Evolutionary conservation across 2,113 vertebrate genomes (phyloP).

Genomic region (Phaethornis superciliosus): DNA sequence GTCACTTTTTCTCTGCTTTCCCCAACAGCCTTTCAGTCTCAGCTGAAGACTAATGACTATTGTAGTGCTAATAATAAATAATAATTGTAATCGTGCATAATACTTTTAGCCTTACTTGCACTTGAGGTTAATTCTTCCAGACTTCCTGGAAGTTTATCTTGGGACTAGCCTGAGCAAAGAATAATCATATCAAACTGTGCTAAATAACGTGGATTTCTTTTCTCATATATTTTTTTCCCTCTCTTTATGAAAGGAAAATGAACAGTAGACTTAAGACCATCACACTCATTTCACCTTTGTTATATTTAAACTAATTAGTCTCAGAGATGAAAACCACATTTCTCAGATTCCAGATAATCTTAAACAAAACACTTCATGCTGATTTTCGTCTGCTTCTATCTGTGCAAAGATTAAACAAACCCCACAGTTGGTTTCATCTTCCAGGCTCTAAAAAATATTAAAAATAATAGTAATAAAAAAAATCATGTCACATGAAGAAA

Average conservation of each 20-base stretch:
- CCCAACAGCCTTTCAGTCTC: not conserved
- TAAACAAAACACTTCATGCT: conserved; percentile 60
- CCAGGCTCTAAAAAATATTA: conserved; percentile 45
- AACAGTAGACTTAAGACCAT: conserved; percentile 63
- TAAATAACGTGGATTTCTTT: conserved; percentile 51
- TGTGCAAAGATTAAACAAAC: conserved; percentile 64
- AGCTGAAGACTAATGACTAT: conserved; percentile 1
- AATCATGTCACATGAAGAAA: conserved; percentile 9
- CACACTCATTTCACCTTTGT: conserved; percentile 66
- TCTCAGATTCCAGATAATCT: conserved; percentile 71
- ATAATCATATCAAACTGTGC: conserved; percentile 46
- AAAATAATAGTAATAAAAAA: not conserved
- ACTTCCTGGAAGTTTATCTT: conserved; percentile 63
- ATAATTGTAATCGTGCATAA: not conserved
- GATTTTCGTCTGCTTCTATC: conserved; percentile 68
- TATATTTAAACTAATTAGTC: conserved; percentile 66
- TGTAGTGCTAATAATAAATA: conserved; percentile 29
- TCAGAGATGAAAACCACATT: conserved; percentile 61
- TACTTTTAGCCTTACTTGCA: conserved; percentile 9
- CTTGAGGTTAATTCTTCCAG: conserved; percentile 33
- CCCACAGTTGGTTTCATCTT: conserved; percentile 46
- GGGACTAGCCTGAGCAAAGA: conserved; percentile 36
- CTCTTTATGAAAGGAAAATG: conserved; percentile 40
- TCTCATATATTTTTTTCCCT: not conserved
- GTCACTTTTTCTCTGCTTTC: not conserved